Evolutionary conservation across 2,113 vertebrate species (phyloP).

Genomic region (Edolisoma coerulescens): DNA sequence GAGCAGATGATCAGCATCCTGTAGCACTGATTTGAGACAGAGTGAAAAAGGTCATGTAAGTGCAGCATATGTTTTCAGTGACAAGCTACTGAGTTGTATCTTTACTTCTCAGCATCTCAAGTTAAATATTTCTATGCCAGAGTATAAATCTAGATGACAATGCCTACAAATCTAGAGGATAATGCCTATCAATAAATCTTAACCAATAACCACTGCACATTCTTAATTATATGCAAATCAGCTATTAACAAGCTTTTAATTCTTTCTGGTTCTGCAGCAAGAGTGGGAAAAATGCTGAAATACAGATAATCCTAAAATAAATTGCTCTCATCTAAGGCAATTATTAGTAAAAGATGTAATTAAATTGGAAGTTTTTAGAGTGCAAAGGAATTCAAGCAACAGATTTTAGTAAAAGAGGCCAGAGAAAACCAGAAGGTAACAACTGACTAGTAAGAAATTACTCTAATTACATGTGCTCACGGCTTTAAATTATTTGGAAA

Average conservation of each 20-base stretch:
- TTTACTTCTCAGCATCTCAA: not conserved
- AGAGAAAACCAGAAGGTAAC: not conserved
- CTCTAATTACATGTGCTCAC: not conserved
- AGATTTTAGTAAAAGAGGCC: not conserved
- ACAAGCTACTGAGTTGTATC: not conserved
- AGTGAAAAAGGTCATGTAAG: not conserved
- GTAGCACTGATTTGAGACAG: not conserved
- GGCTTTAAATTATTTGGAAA: not conserved
- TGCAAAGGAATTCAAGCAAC: not conserved
- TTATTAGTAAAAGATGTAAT: not conserved
- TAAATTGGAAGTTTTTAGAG: not conserved
- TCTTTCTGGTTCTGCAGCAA: not conserved
- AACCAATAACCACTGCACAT: not conserved
- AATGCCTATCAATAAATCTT: not conserved
- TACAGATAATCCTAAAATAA: not conserved
- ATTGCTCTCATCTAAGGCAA: not conserved
- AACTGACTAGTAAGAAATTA: not conserved
- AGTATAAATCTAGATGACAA: not conserved
- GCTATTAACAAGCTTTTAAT: not conserved
- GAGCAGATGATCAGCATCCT: constrained; percentile 7
- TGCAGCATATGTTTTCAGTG: not conserved
- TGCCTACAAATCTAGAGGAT: not conserved
- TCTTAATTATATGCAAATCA: not conserved
- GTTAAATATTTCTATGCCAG: not conserved
- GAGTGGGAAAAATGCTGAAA: not conserved